Percentiles rank a stretch among this genome's conserved stretches.
Evolutionary conservation across 2,797 vertebrate genomes (phyloP).

Genomic region (Falco berigora): DNA sequence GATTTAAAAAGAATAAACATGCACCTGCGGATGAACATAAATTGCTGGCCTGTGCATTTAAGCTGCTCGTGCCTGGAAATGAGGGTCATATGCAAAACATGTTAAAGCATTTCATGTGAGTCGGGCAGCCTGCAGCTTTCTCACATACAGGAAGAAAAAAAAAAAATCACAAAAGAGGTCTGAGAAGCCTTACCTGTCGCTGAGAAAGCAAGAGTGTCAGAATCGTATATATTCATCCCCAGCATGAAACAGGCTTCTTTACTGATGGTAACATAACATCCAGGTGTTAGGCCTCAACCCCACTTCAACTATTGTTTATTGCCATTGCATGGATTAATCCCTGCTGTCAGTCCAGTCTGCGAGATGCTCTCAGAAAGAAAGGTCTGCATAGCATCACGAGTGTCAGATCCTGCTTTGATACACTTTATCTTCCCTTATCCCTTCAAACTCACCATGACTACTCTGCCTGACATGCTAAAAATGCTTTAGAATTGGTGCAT

Average conservation of each 20-base stretch:
- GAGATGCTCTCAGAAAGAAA: conserved; percentile 69
- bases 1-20: not conserved
- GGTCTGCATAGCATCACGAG: conserved; percentile 72
- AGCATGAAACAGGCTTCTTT: not conserved
- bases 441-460: conserved; percentile 66
- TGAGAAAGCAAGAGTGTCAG: not conserved
- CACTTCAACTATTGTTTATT: conserved; percentile 66
- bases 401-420: conserved; percentile 74
- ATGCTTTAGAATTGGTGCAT: conserved; percentile 46
- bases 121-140: not conserved
- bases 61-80: not conserved
- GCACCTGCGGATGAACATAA: not conserved
- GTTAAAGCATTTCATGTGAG: not conserved
- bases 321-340: conserved; percentile 72
- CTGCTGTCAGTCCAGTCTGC: conserved; percentile 66
- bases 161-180: not conserved
- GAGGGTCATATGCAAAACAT: fast-evolving
- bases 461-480: conserved; percentile 57
- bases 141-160: not conserved
- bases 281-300: conserved; percentile 71
- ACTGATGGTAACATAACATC: conserved; percentile 24
- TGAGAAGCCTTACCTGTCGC: not conserved
- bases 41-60: fast-evolving
- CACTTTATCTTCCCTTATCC: conserved; percentile 72
- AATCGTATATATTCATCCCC: not conserved